phyloP scores from a whole-genome alignment of 2,113 vertebrate species.

The Gnathonemus longibarbis region DNA sequence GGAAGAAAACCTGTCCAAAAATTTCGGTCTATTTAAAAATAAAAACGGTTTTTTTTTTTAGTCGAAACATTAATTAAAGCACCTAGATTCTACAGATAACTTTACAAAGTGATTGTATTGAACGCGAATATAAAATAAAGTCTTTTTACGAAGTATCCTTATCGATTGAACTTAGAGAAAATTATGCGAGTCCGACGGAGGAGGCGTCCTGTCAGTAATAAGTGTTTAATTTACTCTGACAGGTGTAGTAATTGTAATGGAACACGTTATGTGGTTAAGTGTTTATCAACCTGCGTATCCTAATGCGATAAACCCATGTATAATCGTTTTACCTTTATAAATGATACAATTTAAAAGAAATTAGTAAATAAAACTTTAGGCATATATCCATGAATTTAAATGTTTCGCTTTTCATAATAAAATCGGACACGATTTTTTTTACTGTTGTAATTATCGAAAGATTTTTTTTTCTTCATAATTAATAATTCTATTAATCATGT shows the following conservation, averaged over 20 bases:
- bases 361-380: neutral
- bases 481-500: neutral
- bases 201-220: neutral
- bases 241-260: neutral
- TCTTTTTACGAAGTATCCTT: neutral
- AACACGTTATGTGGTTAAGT: neutral
- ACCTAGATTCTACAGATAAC: neutral
- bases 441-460: neutral
- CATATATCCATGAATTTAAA: neutral
- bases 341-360: neutral
- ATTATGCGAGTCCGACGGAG: neutral
- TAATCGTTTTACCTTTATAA: neutral
- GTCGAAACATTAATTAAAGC: neutral
- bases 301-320: neutral
- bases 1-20: neutral
- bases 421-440: neutral
- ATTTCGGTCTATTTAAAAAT: neutral
- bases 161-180: neutral
- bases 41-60: neutral
- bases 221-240: conserved; percentile 1
- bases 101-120: neutral
- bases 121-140: neutral
- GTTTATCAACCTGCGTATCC: neutral
- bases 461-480: neutral
- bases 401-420: neutral